These are phyloP conservation scores for Molanna angustata DNA, from an alignment of 2,888 invertebrate genomes.

Conservation along the genomic window DNA sequence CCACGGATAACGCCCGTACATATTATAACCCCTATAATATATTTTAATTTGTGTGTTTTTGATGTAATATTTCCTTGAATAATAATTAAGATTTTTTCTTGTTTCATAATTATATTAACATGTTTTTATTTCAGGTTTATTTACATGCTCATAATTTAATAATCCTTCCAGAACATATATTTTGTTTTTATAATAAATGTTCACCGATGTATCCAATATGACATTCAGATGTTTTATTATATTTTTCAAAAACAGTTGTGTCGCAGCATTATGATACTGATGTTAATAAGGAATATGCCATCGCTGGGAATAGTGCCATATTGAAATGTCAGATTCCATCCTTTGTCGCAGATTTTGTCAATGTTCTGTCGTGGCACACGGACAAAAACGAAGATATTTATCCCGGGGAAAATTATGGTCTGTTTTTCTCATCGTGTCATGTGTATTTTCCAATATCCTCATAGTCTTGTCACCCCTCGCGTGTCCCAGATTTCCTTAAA, in stretches of 20 bases:
- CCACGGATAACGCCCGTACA: too few relatives aligned
- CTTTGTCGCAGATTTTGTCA: constrained; percentile 83
- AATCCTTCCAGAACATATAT: too few relatives aligned
- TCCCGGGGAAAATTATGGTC: constrained; percentile 50
- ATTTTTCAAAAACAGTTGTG: constrained; percentile 74
- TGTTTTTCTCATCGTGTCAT: constrained; percentile 11
- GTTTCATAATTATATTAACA: too few relatives aligned
- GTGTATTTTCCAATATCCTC: constrained; percentile 16
- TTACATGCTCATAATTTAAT: too few relatives aligned
- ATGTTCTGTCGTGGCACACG: constrained; percentile 77
- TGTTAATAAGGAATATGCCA: constrained; percentile 82
- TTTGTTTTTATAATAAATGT: too few relatives aligned
- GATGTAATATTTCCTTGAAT: too few relatives aligned
- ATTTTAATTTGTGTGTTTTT: too few relatives aligned
- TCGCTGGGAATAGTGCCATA: constrained; percentile 76
- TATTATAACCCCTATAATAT: too few relatives aligned
- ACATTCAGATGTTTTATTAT: too few relatives aligned
- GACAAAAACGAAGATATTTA: constrained; percentile 71
- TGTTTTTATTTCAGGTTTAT: too few relatives aligned
- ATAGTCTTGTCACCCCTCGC: constrained; percentile 1
- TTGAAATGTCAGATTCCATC: constrained; percentile 82
- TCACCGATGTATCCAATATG: too few relatives aligned
- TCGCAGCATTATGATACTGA: constrained; percentile 80
- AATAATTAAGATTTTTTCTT: too few relatives aligned
- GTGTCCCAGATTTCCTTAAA: constrained; percentile 1